Percentiles rank a stretch among this genome's conserved stretches.
Evolutionary conservation across 2,113 vertebrate genomes (phyloP).

Genomic region (Centropristis striata): DNA sequence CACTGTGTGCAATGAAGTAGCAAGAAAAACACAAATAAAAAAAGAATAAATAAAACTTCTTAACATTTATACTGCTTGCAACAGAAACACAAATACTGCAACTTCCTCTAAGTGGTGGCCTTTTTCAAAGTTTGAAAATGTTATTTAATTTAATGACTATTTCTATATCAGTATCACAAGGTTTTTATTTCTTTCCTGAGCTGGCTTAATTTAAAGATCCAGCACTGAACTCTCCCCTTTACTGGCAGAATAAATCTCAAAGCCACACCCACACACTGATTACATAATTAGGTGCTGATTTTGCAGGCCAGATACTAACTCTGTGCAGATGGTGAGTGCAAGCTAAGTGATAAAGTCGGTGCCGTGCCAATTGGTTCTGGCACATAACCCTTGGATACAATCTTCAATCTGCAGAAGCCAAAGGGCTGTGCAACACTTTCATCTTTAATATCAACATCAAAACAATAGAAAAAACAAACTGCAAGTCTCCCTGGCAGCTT

Average conservation of each 20-base stretch:
- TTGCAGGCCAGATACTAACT: conserved; percentile 24
- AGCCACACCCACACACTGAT: conserved; percentile 44
- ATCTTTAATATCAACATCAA: conserved; percentile 2
- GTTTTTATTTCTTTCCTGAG: conserved; percentile 42
- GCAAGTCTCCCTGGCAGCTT: conserved; percentile 1
- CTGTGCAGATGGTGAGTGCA: conserved; percentile 9
- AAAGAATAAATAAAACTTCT: neutral
- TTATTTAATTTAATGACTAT: conserved; percentile 16
- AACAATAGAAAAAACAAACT: neutral
- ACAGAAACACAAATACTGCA: neutral
- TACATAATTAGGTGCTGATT: conserved; percentile 66
- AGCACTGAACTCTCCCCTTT: conserved; percentile 10
- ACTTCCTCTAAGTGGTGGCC: neutral
- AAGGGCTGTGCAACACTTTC: conserved; percentile 2
- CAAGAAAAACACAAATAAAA: too few relatives aligned
- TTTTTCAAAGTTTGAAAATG: conserved; percentile 5
- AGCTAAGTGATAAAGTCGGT: conserved; percentile 30
- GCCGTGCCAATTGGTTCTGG: conserved; percentile 18
- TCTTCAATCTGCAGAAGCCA: conserved; percentile 7
- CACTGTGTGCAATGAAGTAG: neutral
- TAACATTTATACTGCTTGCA: neutral
- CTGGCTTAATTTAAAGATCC: conserved; percentile 33
- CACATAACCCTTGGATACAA: conserved; percentile 6
- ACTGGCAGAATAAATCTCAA: conserved; percentile 27
- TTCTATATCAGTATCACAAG: conserved; percentile 41